Evolutionary conservation across 2,797 vertebrate species (phyloP), one percentile per base, ranked within the genome.

Genomic region (Pagetopsis macropterus): DNA sequence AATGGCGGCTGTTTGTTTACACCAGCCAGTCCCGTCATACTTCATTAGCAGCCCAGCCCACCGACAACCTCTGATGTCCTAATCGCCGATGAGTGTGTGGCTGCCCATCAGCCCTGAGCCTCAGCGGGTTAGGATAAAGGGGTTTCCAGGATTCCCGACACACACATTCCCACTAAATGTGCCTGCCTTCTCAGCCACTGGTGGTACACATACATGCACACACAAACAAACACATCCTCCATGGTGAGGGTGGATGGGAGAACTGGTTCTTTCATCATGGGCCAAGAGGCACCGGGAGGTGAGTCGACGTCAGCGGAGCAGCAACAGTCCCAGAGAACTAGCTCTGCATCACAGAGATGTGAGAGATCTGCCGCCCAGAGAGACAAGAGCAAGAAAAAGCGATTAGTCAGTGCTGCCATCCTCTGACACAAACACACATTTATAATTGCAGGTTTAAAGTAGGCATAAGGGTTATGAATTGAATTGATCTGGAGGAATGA

Each of bases 1-100:
- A 93, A 91, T 93, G 86, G 87, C 56, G 84, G 87, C 92, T 92
- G 92, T 93, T 94, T 94, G 91, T 94, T 94, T 94, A 94, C 90
- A 92, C 91, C 92, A 75, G 87, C 79, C 88, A 88, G 89, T 80
- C 89, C 91, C 87, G 87, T 93, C 91, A 92, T 92, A 91, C 90
- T 91, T 93, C 91, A 94, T 94, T 94, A 94, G 92, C 86, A 91
- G 92, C 90, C 90, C 87, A 90, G 84, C 89, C 92, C 90, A 88
- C 84, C 87, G 85, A 93, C 81, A 87, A 85, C 83, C 90, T 92
- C 88, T 93, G 91, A 93, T 92, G 90, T 92, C 79, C 92, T 91
- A 90, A 93, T 92, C 85, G 70, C 82, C 41, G 58, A 83, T 85
- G 84, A 88, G 85, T 84, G 88, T 88, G 85, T 88, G 79, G 83